Evolutionary conservation across 2,888 invertebrate species (phyloP), one percentile per base, ranked within the genome.

Genomic region (Pemphredon lugubris): DNA sequence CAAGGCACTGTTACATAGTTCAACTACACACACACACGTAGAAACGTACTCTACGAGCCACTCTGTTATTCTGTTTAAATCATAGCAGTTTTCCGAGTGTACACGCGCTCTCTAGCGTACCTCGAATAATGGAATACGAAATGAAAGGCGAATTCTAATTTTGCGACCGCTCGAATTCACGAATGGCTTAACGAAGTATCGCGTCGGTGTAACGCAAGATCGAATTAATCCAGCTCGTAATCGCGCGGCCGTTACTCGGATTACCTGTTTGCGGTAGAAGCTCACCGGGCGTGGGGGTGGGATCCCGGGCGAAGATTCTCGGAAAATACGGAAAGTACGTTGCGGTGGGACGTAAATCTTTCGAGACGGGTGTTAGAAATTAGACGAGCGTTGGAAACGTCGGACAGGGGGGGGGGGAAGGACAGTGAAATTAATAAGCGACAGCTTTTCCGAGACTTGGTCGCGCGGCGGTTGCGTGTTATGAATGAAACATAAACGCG

Each of bases 171-270:
- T 3, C 23, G 42, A 20, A 44, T 57, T 23, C 16, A 26, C 26
- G 55, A 47, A 37, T 6, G 42, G 44, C n/a, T 39, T 42, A 57
- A 63, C 54, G 30, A 55, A 61, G 30, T 50, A 54, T 34, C 40
- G 23, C 11, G 40, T 13, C 18, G 16, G 16, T 7, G 6, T 4
- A 21, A 48, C 20, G 54, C 42, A 44, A 16, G 60, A 60, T 60
- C 48, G 42, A 16, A 47, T 55, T 60, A 67, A 67, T 67, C 13
- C 47, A 37, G 26, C 11, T 32, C 37, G 66, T 47, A 53, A 66
- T 53, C 51, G 47, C 16, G 30, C 37, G 4, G 14, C 14, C 51
- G 65, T 51, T 50, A 45, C 44, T 65, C 59, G 50, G 1, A 34
- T 59, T 45, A 21, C 21, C 39, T 65, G 30, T 42, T 16, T n/a